Evolutionary conservation across 2,113 vertebrate genomes (phyloP).

Genomic region (Actenoides hombroni): DNA sequence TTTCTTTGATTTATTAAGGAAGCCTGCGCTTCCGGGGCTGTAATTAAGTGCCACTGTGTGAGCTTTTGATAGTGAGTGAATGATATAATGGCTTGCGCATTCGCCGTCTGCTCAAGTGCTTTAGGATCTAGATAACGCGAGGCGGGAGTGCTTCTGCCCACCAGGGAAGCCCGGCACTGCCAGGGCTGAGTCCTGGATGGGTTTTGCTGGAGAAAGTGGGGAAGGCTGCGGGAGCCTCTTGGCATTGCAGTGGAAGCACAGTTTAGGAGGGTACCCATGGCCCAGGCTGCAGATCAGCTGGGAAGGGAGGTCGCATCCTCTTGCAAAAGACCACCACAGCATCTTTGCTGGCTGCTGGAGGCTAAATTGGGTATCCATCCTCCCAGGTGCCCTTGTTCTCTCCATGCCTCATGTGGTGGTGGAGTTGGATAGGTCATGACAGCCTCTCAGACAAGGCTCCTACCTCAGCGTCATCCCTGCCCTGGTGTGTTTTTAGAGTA

Average conservation of each 20-base stretch:
- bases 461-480: fast-evolving
- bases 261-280: not conserved
- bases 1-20: slow-evolving; percentile 65
- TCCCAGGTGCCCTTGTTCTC: not conserved
- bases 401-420: fast-evolving
- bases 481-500: not conserved
- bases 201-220: fast-evolving
- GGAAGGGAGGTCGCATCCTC: not conserved
- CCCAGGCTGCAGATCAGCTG: not conserved
- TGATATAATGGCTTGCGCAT: slow-evolving; percentile 28
- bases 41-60: slow-evolving; percentile 60
- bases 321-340: not conserved
- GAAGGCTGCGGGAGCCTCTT: not conserved
- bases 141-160: not conserved
- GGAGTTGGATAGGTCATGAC: not conserved
- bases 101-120: slow-evolving; percentile 29
- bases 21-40: slow-evolving; percentile 46
- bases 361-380: fast-evolving
- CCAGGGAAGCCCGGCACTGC: not conserved
- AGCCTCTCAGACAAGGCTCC: not conserved
- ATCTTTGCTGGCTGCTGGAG: not conserved
- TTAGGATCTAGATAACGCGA: not conserved
- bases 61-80: slow-evolving; percentile 42
- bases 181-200: not conserved
- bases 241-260: fast-evolving